Evolutionary conservation across 2,888 invertebrate species (phyloP).

Genomic region (Adelognathus sp.): DNA sequence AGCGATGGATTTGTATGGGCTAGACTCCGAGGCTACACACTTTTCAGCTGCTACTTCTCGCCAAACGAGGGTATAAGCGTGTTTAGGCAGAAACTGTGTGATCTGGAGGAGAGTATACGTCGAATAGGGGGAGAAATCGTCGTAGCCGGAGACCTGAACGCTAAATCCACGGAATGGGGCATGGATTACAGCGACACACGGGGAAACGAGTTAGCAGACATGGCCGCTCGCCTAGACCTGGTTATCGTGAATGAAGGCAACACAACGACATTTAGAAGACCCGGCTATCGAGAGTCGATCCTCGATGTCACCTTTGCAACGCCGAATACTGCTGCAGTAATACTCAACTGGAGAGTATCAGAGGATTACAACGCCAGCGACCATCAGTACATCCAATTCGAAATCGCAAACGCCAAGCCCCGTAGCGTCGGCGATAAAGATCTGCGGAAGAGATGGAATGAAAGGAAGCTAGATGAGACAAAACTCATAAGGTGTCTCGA

Average conservation of each 20-base stretch:
- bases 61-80: conserved; percentile 34
- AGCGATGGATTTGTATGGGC: conserved; percentile 46
- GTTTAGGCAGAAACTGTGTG: conserved; percentile 26
- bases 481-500: background rate
- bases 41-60: conserved; percentile 53
- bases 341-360: conserved; percentile 23
- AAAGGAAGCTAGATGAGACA: conserved; percentile 8
- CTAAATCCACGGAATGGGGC: conserved; percentile 59
- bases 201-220: conserved; percentile 22
- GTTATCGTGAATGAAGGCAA: conserved; percentile 12
- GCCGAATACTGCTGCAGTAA: background rate
- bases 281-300: conserved; percentile 30
- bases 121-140: conserved; percentile 41
- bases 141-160: conserved; percentile 55
- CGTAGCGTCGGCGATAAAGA: background rate
- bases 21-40: background rate
- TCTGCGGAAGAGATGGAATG: conserved; percentile 21
- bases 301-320: conserved; percentile 34
- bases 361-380: conserved; percentile 44
- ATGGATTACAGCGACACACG: conserved; percentile 16
- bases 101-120: conserved; percentile 35
- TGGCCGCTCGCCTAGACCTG: conserved; percentile 36
- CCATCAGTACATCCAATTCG: conserved; percentile 39
- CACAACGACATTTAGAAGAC: conserved; percentile 40
- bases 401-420: background rate